Base-by-base conservation (phyloP, 2,797 vertebrate genomes). In the Ibycter americanus region DNA sequence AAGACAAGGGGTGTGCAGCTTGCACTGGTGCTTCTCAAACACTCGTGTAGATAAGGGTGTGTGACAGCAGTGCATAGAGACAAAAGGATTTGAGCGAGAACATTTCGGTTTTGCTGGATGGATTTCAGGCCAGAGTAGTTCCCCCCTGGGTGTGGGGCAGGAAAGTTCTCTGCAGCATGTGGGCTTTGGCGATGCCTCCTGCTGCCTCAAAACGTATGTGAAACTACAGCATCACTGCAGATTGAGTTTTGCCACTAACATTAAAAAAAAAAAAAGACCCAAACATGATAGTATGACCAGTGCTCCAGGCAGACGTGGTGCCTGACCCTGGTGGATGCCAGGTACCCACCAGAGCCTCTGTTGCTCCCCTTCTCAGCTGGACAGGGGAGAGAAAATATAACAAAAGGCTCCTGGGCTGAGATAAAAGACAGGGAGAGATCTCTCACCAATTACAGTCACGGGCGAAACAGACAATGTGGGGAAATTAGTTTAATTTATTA, bases 221-320 rank as follows among this genome's bases (percentile, higher is more conserved):
- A 40, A 59, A 2, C 52, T 26, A 12, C 68, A 63, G 61, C 61
- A 38, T 32, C 38, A 0, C 72, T 38, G 42, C 19, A 36, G n/a
- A 29, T 4, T 2, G 11, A 44, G 32, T 20, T 46, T 36, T 71
- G 46, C 80, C 0, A 4, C 68, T 49, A 44, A 22, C 13, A 4
- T 1, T 8, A 46, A 15, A 21, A n/a, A 38, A 10, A 4, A 1
- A 3, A 5, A 34, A 23, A 31, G 29, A 4, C 12, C 40, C 40
- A 42, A 42, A 14, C 15, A 3, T 12, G 25, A 6, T 68, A 65
- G 27, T n/a, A 12, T 23, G 44, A 80, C 38, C 51, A 15, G 7
- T 46, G 56, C 73, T 74, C 38, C 42, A 27, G 36, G 51, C 76
- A 76, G 5, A 2, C 8, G 1, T 20, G 42, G 34, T 0, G 0